Percentiles rank a stretch among this genome's conserved stretches.
phyloP scores from a whole-genome alignment of 2,797 vertebrate species.

The Philypnodon macrostomus region DNA sequence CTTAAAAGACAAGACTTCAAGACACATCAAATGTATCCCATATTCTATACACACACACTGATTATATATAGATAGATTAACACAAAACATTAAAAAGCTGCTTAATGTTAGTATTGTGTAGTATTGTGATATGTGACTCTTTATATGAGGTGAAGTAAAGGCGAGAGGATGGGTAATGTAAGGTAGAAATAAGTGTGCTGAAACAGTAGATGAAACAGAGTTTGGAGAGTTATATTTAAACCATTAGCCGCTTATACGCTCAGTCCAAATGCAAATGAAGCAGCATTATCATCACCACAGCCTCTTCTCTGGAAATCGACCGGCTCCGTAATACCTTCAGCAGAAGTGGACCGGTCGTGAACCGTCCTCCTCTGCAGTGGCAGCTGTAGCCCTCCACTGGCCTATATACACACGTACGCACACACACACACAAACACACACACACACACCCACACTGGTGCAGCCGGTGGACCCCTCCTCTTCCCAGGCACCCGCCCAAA shows the following conservation, averaged over 20 bases:
- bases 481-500: conserved; percentile 81
- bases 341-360: conserved; percentile 72
- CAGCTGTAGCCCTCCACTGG: conserved; percentile 61
- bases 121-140: too few species aligned
- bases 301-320: conserved; percentile 69
- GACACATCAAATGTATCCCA: too few species aligned
- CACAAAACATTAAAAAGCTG: too few species aligned
- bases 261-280: conserved; percentile 76
- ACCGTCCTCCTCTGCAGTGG: conserved; percentile 71
- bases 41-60: too few species aligned
- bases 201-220: conserved; percentile 46
- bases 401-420: conserved; percentile 57
- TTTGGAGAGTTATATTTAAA: conserved; percentile 76
- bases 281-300: conserved; percentile 68
- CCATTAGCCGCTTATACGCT: conserved; percentile 74
- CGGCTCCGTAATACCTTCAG: conserved; percentile 67
- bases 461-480: conserved; percentile 76
- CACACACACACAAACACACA: conserved; percentile 16
- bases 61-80: too few species aligned
- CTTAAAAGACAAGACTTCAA: too few species aligned
- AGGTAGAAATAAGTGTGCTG: conserved; percentile 17
- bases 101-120: too few species aligned
- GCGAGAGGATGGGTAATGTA: conserved; percentile 40
- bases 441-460: conserved; percentile 7
- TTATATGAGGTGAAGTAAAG: too few species aligned